Evolutionary conservation across 2,113 vertebrate species (phyloP).

Genomic region (Rousettus leschenaultii): DNA sequence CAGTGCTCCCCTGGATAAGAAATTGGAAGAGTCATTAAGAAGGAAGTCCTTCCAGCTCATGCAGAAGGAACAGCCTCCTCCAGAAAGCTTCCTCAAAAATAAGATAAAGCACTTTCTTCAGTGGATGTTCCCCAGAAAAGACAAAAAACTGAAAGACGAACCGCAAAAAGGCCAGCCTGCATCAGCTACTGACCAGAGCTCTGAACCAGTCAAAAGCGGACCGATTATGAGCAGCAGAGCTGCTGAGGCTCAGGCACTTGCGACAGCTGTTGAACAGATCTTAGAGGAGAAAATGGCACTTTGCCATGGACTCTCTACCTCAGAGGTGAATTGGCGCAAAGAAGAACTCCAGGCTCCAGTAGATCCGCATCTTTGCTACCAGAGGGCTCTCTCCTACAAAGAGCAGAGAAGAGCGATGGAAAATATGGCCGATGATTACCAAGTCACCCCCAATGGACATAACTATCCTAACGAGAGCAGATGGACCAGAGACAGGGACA

Average conservation of each 20-base stretch:
- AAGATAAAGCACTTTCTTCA: background rate
- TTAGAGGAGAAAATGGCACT: background rate
- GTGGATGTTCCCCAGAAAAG: background rate
- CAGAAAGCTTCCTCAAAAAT: background rate
- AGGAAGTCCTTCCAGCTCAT: background rate
- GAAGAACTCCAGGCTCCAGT: rapidly evolving
- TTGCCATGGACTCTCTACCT: rapidly evolving
- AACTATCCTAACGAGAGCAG: background rate
- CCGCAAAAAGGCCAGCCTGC: background rate
- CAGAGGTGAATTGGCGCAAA: background rate
- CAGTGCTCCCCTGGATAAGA: too few relatives aligned
- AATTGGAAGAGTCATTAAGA: background rate
- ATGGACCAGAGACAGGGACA: background rate
- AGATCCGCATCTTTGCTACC: rapidly evolving
- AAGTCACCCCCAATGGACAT: too few relatives aligned
- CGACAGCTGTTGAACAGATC: background rate
- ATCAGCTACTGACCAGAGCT: rapidly evolving
- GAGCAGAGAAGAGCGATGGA: rapidly evolving
- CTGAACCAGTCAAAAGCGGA: background rate
- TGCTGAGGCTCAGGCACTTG: rapidly evolving
- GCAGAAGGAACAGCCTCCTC: background rate
- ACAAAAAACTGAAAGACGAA: background rate
- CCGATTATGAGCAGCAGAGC: rapidly evolving
- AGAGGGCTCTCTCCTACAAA: rapidly evolving
- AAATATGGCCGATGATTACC: rapidly evolving